phyloP scores from a whole-genome alignment of 2,888 invertebrate genomes.

The Lingula anatina region DNA sequence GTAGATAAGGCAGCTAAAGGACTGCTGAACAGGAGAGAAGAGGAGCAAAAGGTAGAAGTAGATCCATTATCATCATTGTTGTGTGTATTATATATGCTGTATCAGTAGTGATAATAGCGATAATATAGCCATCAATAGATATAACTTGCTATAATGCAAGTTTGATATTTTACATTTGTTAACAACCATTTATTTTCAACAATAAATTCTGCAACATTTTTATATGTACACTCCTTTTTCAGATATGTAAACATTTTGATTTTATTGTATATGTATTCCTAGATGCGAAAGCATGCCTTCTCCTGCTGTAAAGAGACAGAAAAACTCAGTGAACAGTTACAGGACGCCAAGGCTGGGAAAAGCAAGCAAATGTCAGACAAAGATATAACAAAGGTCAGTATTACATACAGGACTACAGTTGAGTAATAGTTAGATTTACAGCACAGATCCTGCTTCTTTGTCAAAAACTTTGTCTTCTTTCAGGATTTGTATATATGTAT shows the following conservation, averaged over 20 bases:
- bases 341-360: conserved; percentile 53
- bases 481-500: not conserved
- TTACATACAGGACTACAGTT: not conserved
- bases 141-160: too few species aligned
- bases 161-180: too few species aligned
- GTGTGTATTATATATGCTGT: too few species aligned
- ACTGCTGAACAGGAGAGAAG: conserved; percentile 77
- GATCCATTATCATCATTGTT: too few species aligned
- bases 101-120: too few species aligned
- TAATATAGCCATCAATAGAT: too few species aligned
- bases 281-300: conserved; percentile 66
- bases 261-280: not conserved
- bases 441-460: too few species aligned
- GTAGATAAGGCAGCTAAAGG: conserved; percentile 82
- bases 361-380: conserved; percentile 56
- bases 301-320: conserved; percentile 84
- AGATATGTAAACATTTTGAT: not conserved
- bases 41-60: conserved; percentile 66
- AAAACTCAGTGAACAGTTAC: conserved; percentile 69
- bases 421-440: not conserved
- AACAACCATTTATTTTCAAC: not conserved
- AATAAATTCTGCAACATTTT: not conserved
- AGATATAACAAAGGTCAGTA: conserved; percentile 59
- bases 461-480: too few species aligned
- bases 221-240: not conserved